Conservation (phyloP, 2,888 invertebrate species). For the Dryobota labecula region DNA sequence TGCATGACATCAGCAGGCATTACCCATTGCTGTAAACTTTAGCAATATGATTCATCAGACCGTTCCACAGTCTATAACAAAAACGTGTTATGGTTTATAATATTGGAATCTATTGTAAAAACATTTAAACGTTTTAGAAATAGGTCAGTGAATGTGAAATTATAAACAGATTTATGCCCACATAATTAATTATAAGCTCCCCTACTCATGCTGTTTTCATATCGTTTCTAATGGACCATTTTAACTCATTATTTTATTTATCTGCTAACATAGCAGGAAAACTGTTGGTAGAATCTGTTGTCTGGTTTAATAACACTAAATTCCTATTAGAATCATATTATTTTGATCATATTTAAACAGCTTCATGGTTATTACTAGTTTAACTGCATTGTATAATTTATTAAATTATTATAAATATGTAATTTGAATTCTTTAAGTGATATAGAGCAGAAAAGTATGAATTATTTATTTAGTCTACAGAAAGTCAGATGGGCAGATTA, state of each 20-base stretch:
- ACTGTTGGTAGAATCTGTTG: neutral
- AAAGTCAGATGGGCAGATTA: constrained; percentile 33
- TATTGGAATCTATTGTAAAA: constrained; percentile 47
- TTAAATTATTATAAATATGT: constrained; percentile 26
- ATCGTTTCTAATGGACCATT: neutral
- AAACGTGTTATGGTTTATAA: constrained; percentile 60
- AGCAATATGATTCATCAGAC: constrained; percentile 82
- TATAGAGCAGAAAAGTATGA: constrained; percentile 43
- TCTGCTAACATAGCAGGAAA: constrained; percentile 31
- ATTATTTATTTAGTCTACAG: constrained; percentile 48
- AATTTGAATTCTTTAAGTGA: constrained; percentile 26
- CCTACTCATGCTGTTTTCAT: neutral
- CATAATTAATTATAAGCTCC: neutral
- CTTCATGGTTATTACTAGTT: neutral
- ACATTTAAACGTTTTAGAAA: constrained; percentile 60
- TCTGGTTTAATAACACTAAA: neutral
- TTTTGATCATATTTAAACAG: neutral
- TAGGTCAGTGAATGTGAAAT: constrained; percentile 63
- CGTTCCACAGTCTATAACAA: constrained; percentile 64
- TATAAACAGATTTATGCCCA: constrained; percentile 39
- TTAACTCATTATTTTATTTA: constrained; percentile 18
- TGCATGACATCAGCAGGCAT: constrained; percentile 88
- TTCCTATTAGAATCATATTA: constrained; percentile 4
- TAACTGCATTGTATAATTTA: constrained; percentile 11
- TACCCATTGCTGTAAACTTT: constrained; percentile 82